Evolutionary conservation across 2,113 vertebrate genomes (phyloP).

Genomic region (Pterocles orientalis): DNA sequence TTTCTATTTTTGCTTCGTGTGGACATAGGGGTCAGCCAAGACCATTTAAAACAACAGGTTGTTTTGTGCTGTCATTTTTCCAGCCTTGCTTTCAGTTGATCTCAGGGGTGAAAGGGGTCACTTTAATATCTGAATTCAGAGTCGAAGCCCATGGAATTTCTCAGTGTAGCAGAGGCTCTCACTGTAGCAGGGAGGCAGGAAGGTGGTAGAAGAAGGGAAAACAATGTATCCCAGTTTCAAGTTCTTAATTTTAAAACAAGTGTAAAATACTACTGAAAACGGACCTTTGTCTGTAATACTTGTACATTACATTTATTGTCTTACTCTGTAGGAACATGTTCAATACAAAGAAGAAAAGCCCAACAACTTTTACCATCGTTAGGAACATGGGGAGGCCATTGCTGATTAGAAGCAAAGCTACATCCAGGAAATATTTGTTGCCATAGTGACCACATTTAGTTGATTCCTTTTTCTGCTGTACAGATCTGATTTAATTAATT

Average conservation of each 20-base stretch:
- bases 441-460: constrained; percentile 65
- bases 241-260: not conserved
- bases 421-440: constrained; percentile 70
- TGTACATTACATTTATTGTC: fast-evolving
- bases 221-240: not conserved
- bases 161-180: not conserved
- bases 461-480: constrained; percentile 35
- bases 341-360: not conserved
- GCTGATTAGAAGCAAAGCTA: constrained; percentile 19
- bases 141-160: not conserved
- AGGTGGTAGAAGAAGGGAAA: not conserved
- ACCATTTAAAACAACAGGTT: not conserved
- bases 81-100: not conserved
- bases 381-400: not conserved
- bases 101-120: not conserved
- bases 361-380: not conserved
- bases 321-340: not conserved
- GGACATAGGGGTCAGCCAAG: not conserved
- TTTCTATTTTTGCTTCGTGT: not conserved
- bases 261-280: not conserved
- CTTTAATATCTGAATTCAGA: not conserved
- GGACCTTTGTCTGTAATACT: not conserved
- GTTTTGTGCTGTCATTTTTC: not conserved
- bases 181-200: not conserved
- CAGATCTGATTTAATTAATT: constrained; percentile 69